Base-by-base conservation (phyloP, 2,113 vertebrate genomes). In the Chrysochloris asiatica region DNA sequence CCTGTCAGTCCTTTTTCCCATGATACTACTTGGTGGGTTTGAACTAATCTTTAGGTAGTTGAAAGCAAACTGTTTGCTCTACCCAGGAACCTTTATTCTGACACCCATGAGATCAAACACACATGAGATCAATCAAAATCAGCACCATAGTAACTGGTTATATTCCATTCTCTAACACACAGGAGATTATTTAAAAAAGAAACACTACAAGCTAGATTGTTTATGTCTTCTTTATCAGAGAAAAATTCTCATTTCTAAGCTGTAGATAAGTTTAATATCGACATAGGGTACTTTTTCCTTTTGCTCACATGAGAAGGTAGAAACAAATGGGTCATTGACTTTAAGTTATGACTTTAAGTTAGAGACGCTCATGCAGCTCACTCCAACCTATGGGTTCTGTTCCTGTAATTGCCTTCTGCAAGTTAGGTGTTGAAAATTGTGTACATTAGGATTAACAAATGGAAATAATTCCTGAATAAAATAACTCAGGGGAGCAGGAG, bases 371-470 rank as follows among this genome's bases (percentile, higher is more conserved):
- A 72, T 48, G 56, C 7, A 56, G 47, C 24, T 71, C n/a, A 43
- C 38, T 43, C 30, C n/a, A 22, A 52, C 69, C 79, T 50, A 4
- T 81, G 59, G 54, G 24, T 59, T 80, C 56, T 90, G 59, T 63
- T 17, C 65, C 56, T 76, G 5, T 81, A 54, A 36, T 75, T 90
- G 30, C 50, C 30, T 45, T 88, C 85, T 82, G 47, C 38, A 77
- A 75, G 43, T 56, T 52, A 78, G 47, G 63, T 52, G 26, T 77
- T 78, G 79, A 45, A 88, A 78, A 67, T 86, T 43, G 24, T 88
- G 93, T 81, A 67, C 54, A 83, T 10, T 12, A 93, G 83, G 71
- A 71, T 88, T 88, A 86, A 88, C 81, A 56, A 28, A 45, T 50
- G 52, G 71, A 87, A 88, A 82, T 72, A 82, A 85, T 59, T 86